Conservation (phyloP, 2,113 vertebrate species). For the Gulo gulo region DNA sequence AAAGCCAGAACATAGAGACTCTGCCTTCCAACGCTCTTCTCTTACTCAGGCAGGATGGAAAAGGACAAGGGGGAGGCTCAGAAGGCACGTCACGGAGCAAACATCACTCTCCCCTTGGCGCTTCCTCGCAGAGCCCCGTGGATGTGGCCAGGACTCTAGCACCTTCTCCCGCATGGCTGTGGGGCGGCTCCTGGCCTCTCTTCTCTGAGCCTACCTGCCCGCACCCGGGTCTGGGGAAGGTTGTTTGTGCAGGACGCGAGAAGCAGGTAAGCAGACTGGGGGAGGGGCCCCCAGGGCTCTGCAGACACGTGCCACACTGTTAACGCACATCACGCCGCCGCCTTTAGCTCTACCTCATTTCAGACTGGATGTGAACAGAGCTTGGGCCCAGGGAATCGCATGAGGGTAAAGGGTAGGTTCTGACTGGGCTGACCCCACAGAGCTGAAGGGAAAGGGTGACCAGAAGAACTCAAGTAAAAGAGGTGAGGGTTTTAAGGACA, state of each 20-base stretch:
- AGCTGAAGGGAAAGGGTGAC: not conserved
- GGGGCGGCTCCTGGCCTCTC: not conserved
- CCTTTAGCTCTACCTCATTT: not conserved
- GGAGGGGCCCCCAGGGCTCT: rapidly evolving
- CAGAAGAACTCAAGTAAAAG: not conserved
- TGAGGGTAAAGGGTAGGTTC: not conserved
- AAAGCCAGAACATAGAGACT: not conserved
- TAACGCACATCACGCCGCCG: rapidly evolving
- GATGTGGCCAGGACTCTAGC: not conserved
- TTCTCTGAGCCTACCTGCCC: no score
- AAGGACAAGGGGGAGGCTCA: not conserved
- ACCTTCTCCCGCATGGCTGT: not conserved
- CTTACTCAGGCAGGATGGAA: rapidly evolving
- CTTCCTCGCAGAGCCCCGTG: rapidly evolving
- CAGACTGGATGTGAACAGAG: not conserved
- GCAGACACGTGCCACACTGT: not conserved
- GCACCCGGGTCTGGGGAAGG: not conserved
- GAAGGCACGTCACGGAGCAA: rapidly evolving
- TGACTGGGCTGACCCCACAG: not conserved
- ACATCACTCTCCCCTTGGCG: not conserved
- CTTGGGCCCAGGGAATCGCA: not conserved
- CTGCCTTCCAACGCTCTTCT: not conserved
- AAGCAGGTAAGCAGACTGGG: rapidly evolving
- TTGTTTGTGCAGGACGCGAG: not conserved
- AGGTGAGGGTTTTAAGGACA: not conserved